phyloP scores from a whole-genome alignment of 1,140 invertebrate genomes.

The Temnothorax longispinosus region DNA sequence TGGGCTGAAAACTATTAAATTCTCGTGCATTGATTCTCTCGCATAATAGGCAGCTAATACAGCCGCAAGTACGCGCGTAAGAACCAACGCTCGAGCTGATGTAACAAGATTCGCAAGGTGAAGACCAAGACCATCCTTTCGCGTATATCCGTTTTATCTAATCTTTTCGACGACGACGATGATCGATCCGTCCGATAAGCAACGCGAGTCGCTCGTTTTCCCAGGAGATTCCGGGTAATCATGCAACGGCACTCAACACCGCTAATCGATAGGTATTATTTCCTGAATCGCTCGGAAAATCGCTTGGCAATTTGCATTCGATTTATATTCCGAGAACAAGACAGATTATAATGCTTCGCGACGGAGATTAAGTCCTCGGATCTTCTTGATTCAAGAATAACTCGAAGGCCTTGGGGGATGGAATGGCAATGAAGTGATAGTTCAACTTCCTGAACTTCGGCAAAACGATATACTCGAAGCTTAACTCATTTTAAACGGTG shows the following conservation, averaged over 20 bases:
- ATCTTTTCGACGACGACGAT: constrained; percentile 36
- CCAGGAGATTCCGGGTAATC: constrained; percentile 49
- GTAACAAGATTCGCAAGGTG: constrained; percentile 65
- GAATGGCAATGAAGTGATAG: constrained; percentile 46
- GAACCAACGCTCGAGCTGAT: background rate
- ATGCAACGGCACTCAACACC: constrained; percentile 44
- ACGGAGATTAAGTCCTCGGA: constrained; percentile 51
- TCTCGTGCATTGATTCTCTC: constrained; percentile 27
- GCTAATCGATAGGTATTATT: constrained; percentile 59
- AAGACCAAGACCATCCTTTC: constrained; percentile 17
- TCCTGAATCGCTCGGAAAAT: constrained; percentile 56
- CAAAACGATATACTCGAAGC: constrained; percentile 27
- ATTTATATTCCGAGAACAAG: constrained; percentile 60
- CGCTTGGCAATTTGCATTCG: constrained; percentile 56
- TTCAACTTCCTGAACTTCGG: constrained; percentile 26
- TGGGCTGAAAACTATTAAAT: constrained; percentile 18
- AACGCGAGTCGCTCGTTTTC: background rate
- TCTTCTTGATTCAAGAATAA: constrained; percentile 40
- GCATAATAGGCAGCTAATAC: constrained; percentile 26
- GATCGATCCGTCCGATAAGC: constrained; percentile 41
- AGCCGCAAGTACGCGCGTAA: constrained; percentile 35
- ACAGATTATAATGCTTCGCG: constrained; percentile 48
- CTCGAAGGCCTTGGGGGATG: constrained; percentile 13
- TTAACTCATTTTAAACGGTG: constrained; percentile 28
- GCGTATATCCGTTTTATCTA: constrained; percentile 52